A percentile compares a stretch with the other conserved stretches of the same genome.
Conservation (phyloP, 2,113 vertebrate genomes). For the Steatornis caripensis region DNA sequence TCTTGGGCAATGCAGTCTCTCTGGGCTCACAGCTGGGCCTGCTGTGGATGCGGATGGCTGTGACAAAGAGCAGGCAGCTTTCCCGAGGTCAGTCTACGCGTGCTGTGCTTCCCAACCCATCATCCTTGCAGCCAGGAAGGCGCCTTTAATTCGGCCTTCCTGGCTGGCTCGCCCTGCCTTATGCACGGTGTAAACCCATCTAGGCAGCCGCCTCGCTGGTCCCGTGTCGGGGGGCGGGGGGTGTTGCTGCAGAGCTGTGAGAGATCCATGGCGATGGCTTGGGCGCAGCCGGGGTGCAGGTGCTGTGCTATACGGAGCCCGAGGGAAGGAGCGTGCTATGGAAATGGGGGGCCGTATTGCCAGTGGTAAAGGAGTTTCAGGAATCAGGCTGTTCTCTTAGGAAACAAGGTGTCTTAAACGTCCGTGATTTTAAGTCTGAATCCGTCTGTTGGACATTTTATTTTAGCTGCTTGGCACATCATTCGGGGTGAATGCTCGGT, state of each 20-base stretch:
- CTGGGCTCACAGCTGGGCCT: not conserved
- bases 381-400: not conserved
- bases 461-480: not conserved
- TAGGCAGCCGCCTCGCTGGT: not conserved
- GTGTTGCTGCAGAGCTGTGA: not conserved
- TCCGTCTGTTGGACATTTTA: not conserved
- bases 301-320: not conserved
- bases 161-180: not conserved
- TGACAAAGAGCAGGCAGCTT: not conserved
- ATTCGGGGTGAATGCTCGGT: not conserved
- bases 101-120: not conserved
- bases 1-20: not conserved
- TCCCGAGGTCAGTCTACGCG: not conserved
- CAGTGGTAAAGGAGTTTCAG: not conserved
- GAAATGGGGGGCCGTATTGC: not conserved
- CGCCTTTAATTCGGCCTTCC: not conserved
- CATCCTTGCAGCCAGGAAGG: not conserved
- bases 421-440: not conserved
- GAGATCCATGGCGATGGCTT: not conserved
- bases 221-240: fast-evolving
- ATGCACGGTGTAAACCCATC: fast-evolving
- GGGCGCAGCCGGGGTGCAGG: not conserved
- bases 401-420: not conserved
- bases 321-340: not conserved
- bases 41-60: not conserved